These are phyloP conservation scores for Luffia ferchaultella DNA, from an alignment of 2,888 invertebrate species.

Conservation along the genomic window DNA sequence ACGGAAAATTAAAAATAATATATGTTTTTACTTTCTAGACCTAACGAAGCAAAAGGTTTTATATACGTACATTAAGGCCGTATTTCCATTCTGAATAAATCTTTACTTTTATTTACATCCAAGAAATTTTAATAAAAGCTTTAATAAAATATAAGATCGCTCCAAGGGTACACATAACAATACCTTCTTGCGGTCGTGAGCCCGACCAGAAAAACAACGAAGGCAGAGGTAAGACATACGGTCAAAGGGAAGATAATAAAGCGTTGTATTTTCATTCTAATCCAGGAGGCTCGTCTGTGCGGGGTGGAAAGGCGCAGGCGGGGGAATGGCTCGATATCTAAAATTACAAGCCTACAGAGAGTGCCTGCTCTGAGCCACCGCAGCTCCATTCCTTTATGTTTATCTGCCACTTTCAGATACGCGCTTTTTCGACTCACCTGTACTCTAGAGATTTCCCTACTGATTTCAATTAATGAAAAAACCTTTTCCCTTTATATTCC, in stretches of 20 bases:
- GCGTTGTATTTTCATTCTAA: constrained; percentile 60
- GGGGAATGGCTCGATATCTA: constrained; percentile 51
- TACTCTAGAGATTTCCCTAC: not conserved
- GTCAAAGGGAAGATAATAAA: constrained; percentile 60
- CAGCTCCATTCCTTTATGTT: constrained; percentile 50
- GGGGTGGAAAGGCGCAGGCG: not conserved
- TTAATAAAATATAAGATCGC: not conserved
- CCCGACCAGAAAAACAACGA: constrained; percentile 1
- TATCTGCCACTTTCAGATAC: constrained; percentile 52
- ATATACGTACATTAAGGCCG: too few species aligned
- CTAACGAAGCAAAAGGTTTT: too few species aligned
- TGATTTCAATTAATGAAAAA: not conserved
- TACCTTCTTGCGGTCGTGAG: not conserved
- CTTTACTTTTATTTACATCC: too few species aligned
- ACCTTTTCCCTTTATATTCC: not conserved
- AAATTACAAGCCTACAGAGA: constrained; percentile 55
- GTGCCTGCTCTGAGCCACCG: constrained; percentile 50
- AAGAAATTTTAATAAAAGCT: not conserved
- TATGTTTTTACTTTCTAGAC: too few species aligned
- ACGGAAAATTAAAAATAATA: too few species aligned
- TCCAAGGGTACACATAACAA: not conserved
- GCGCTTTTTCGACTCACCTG: constrained; percentile 29
- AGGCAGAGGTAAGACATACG: constrained; percentile 47
- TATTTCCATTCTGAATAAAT: too few species aligned
- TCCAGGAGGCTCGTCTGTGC: constrained; percentile 36